phyloP scores from a whole-genome alignment of 1,140 invertebrate species.

The Formica selysi region DNA sequence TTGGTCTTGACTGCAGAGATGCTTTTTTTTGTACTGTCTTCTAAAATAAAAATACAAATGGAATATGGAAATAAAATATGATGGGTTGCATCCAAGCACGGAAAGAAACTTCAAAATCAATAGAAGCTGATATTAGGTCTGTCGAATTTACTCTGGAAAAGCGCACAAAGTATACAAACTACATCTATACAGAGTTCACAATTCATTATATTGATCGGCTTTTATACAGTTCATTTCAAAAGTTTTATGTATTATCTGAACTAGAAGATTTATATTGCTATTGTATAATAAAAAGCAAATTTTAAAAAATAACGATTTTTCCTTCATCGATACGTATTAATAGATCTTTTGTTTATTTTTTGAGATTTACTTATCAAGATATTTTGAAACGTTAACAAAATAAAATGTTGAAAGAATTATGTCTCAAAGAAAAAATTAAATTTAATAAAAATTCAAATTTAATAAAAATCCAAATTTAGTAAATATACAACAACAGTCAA shows the following conservation, averaged over 20 bases:
- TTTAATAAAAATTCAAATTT: too few species aligned
- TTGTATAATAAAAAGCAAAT: not conserved
- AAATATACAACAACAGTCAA: not conserved
- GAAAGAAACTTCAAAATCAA: slow-evolving; percentile 46
- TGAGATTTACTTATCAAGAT: not conserved
- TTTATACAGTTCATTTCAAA: not conserved
- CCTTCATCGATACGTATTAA: not conserved
- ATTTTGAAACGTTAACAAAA: not conserved
- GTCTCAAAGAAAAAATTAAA: not conserved
- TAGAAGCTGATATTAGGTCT: slow-evolving; percentile 34
- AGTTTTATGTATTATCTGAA: not conserved
- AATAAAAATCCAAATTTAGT: too few species aligned
- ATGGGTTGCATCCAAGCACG: not conserved
- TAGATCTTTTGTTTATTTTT: not conserved
- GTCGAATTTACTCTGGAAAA: slow-evolving; percentile 27
- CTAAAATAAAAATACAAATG: slow-evolving; percentile 46
- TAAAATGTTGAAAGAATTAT: slow-evolving; percentile 30
- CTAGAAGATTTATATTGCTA: not conserved
- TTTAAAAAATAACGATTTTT: slow-evolving; percentile 19
- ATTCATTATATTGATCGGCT: slow-evolving; percentile 35
- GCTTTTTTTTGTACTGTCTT: slow-evolving; percentile 1
- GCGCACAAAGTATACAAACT: slow-evolving; percentile 22
- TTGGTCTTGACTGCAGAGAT: not conserved
- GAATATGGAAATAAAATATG: slow-evolving; percentile 57
- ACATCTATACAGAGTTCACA: slow-evolving; percentile 20